Percentiles rank a stretch among this genome's conserved stretches.
Conservation (phyloP, 2,888 invertebrate species). For the Cantharis flavilabris region DNA sequence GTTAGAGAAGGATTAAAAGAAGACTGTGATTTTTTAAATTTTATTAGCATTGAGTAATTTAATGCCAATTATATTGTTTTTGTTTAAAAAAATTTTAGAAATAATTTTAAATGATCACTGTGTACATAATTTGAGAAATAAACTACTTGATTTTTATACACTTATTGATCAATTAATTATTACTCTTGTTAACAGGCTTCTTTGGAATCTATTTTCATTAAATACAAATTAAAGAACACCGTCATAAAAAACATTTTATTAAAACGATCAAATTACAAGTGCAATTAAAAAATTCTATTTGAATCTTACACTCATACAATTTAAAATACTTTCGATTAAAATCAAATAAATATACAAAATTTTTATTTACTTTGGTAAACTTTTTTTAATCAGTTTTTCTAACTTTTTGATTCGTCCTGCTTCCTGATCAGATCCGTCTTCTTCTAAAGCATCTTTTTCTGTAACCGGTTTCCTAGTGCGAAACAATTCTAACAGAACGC, state of each 20-base stretch:
- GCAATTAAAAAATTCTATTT: not conserved
- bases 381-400: constrained; percentile 62
- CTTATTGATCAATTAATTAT: too few species aligned
- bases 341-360: not conserved
- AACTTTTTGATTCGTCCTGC: constrained; percentile 61
- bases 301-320: not conserved
- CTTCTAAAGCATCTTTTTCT: constrained; percentile 26
- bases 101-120: not conserved
- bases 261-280: not conserved
- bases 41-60: not conserved
- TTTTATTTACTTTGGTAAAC: constrained; percentile 42
- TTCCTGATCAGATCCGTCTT: constrained; percentile 54
- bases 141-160: not conserved
- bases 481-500: constrained; percentile 62
- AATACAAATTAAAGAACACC: not conserved
- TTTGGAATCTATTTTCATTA: too few species aligned
- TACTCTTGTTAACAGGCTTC: too few species aligned
- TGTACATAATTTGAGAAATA: not conserved
- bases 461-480: constrained; percentile 52
- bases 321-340: not conserved
- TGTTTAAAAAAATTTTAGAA: not conserved
- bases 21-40: not conserved
- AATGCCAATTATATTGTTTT: not conserved
- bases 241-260: not conserved
- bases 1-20: not conserved